Percentiles rank a stretch among this genome's conserved stretches.
These are phyloP conservation scores for Torymus tubicola DNA, from an alignment of 2,888 invertebrate genomes.

Conservation along the genomic window DNA sequence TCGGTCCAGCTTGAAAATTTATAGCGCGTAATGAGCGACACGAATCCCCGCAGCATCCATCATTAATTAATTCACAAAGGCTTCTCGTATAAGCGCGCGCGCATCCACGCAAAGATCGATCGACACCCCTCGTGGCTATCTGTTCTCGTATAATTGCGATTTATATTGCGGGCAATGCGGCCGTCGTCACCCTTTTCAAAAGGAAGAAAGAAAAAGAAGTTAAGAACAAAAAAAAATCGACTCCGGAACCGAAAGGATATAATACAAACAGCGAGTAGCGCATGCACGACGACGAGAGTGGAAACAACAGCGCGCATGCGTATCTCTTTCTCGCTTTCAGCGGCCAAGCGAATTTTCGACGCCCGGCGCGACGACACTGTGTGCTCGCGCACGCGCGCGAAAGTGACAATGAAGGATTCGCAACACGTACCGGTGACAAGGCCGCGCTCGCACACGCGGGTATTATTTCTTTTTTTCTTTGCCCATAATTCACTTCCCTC, in stretches of 20 bases:
- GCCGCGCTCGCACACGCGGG: slow-evolving; percentile 52
- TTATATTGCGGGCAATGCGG: not conserved
- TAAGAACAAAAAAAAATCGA: slow-evolving; percentile 6
- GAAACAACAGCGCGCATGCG: too few species aligned
- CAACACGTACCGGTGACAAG: slow-evolving; percentile 60
- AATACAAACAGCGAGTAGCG: too few species aligned
- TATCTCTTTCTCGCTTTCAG: too few species aligned
- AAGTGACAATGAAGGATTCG: slow-evolving; percentile 64
- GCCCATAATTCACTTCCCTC: slow-evolving; percentile 62
- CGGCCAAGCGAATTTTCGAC: slow-evolving; percentile 48
- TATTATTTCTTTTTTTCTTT: slow-evolving; percentile 61
- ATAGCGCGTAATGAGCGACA: slow-evolving; percentile 27
- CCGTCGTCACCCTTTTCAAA: not conserved
- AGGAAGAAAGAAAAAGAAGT: not conserved
- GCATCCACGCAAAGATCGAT: slow-evolving; percentile 26
- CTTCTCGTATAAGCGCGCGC: not conserved
- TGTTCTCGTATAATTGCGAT: slow-evolving; percentile 19
- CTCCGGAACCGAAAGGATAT: too few species aligned
- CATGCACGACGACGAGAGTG: too few species aligned
- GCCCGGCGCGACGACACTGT: slow-evolving; percentile 50
- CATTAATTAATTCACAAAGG: slow-evolving; percentile 6
- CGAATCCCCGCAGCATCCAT: not conserved
- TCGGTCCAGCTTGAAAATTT: slow-evolving; percentile 3
- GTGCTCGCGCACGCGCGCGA: slow-evolving; percentile 51
- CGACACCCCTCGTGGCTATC: not conserved